Percentiles rank a stretch among this genome's conserved stretches.
Evolutionary conservation across 1,140 invertebrate genomes (phyloP).

Genomic region (Dendrolimus punctatus): DNA sequence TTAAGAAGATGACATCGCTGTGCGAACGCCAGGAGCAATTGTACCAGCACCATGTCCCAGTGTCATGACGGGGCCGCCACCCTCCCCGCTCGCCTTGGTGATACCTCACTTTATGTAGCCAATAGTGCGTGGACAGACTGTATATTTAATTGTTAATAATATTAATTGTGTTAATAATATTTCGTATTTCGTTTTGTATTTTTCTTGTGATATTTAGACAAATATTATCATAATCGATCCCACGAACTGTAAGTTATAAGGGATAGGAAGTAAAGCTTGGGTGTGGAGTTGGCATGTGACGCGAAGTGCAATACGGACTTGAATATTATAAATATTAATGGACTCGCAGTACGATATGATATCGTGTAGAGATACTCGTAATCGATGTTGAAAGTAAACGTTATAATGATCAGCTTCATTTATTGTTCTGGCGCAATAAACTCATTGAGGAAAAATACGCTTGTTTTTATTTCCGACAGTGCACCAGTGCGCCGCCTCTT

Average conservation of each 20-base stretch:
- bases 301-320: constrained; percentile 61
- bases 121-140: constrained; percentile 34
- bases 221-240: constrained; percentile 63
- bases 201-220: constrained; percentile 72
- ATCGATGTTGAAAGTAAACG: constrained; percentile 71
- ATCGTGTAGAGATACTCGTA: constrained; percentile 66
- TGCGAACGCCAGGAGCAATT: constrained; percentile 70
- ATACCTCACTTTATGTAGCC: constrained; percentile 36
- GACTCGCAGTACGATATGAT: constrained; percentile 45
- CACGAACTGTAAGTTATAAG: constrained; percentile 66
- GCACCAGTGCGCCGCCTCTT: constrained; percentile 31
- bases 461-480: constrained; percentile 56
- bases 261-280: constrained; percentile 41
- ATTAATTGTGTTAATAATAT: constrained; percentile 67
- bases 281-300: constrained; percentile 44
- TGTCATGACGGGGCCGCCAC: constrained; percentile 63
- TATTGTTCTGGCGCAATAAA: constrained; percentile 71
- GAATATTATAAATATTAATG: constrained; percentile 58
- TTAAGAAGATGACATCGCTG: constrained; percentile 70
- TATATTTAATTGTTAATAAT: constrained; percentile 69
- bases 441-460: constrained; percentile 59
- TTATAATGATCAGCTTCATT: constrained; percentile 70
- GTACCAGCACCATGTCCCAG: constrained; percentile 70
- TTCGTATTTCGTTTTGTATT: constrained; percentile 67
- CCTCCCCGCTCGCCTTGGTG: constrained; percentile 49